A percentile compares a stretch with the other conserved stretches of the same genome.
These are phyloP conservation scores for Chrysomela aeneicollis DNA, from an alignment of 2,888 invertebrate species.

Conservation along the genomic window DNA sequence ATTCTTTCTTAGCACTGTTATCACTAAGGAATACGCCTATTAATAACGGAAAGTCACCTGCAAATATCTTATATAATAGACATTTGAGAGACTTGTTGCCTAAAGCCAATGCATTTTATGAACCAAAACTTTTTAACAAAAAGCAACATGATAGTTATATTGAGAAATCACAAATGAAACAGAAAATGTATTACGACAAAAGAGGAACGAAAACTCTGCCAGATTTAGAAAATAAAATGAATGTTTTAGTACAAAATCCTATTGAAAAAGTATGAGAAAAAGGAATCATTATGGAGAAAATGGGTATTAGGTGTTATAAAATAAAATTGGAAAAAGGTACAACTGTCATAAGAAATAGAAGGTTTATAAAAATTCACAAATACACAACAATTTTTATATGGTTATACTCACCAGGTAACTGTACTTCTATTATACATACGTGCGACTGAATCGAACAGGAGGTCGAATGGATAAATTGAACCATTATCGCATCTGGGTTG, in stretches of 20 bases:
- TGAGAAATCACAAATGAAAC: constrained; percentile 11
- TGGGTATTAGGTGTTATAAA: constrained; percentile 12
- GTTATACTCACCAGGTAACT: too few relatives aligned
- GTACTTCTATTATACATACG: too few relatives aligned
- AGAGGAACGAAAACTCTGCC: constrained; percentile 7
- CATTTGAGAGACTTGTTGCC: constrained; percentile 32
- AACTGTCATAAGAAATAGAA: constrained; percentile 17
- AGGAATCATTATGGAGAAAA: constrained; percentile 10
- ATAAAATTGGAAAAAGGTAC: constrained; percentile 17
- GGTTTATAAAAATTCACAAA: constrained; percentile 13
- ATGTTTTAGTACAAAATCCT: constrained; percentile 9
- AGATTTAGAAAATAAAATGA: constrained; percentile 3
- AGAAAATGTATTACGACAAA: constrained; percentile 20
- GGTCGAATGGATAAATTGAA: too few relatives aligned
- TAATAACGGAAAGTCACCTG: constrained; percentile 35
- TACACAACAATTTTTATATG: too few relatives aligned
- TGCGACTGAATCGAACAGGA: too few relatives aligned
- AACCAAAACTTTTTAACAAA: constrained; percentile 11
- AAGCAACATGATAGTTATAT: constrained; percentile 1
- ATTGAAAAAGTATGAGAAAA: background rate
- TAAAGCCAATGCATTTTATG: too few relatives aligned
- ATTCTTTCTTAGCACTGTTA: constrained; percentile 32
- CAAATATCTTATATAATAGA: constrained; percentile 40
- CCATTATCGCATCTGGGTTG: too few relatives aligned
- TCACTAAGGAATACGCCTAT: background rate